Evolutionary conservation across 1,140 invertebrate genomes (phyloP), one percentile per base, ranked within the genome.

Genomic region (Drosophila prosaltans): DNA sequence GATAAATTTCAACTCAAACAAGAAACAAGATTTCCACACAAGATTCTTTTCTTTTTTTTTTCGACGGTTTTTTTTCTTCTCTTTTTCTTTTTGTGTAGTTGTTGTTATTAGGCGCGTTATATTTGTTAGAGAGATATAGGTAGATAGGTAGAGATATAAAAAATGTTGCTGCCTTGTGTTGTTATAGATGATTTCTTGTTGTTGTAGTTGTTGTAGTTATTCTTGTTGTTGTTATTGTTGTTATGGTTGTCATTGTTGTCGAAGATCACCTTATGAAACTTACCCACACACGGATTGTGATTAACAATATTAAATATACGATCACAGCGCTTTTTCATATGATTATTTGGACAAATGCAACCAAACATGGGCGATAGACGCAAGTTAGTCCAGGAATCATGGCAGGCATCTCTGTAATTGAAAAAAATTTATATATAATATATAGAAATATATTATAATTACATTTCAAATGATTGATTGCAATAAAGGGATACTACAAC

Each of bases 221-320:
- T 66, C 39, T 63, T 74, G 32, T 36, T 36, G 32, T 68, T 57
- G 30, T 24, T 24, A 48, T 66, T 71, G 30, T 57, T 69, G 58
- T 65, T 54, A 41, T 65, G 76, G 72, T 36, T 45, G 61, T 30
- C 45, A 16, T 24, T 32, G 58, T 41, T 65, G 72, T 64, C 36
- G 69, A 39, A n/a, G 30, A 21, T 30, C 63, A 30, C 72, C 69
- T 51, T 58, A 63, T 59, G 74, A 75, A 92, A 96, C 96, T 97
- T 94, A 98, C 97, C 96, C 86, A 97, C 95, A 93, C 97, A 98
- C 16, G 97, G 96, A 94, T 98, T 97, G 93, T 97, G 96, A 94
- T 98, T 97, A 86, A 97, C 96, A 86, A 95, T 94, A 69, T 95
- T 94, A 93, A 97, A 97, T 92, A 97, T 96, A 80, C 95, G 94